Base-by-base conservation (phyloP, 1,140 invertebrate species). In the Cotesia chilonis region DNA sequence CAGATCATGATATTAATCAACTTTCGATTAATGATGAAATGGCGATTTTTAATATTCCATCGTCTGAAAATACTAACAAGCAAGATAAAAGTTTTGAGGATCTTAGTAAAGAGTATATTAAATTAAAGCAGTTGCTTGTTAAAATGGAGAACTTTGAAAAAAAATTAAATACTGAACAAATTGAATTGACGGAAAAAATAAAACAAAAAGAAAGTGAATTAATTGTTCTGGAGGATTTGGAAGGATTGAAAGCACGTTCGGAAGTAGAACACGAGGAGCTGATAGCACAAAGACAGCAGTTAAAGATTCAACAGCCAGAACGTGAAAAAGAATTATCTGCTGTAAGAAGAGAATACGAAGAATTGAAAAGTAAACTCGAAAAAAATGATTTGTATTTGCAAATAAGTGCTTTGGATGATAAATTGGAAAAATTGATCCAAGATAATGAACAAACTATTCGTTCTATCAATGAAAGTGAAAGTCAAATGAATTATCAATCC, bases 71-170 rank as follows among this genome's bases (percentile, higher is more conserved):
- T 1, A 64, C 79, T 5, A 47, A 28, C 1, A 69, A 66, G 17
- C 68, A 12, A 12, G 77, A 82, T 20, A 71, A 77, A 38, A 80
- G 63, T 36, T 78, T 81, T 14, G 78, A 82, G 10, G 77, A 78
- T 20, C 69, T 86, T 60, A 80, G 78, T 10, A 72, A 74, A 14
- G 80, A 85, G 37, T 82, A 84, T 37, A 61, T 61, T 3, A 78
- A 64, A n/a, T 71, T 85, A 51, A 78, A 81, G 55, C 73, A 79
- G 37, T 79, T 78, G 60, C 80, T 84, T 10, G 72, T 74, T 20
- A 85, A 84, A 74, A 76, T 87, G 76, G 80, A 84, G 20, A 77
- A 77, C 0, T 57, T 87, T 1, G 83, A 87, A 54, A 68, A 79
- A 4, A 83, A 76, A 68, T 76, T 87, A 28, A 83, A 78, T 57